Percentiles rank a stretch among this genome's conserved stretches.
These are phyloP conservation scores for Epizoanthus scotinus DNA, from an alignment of 92 coral and sea anemone genomes.

Conservation along the genomic window DNA sequence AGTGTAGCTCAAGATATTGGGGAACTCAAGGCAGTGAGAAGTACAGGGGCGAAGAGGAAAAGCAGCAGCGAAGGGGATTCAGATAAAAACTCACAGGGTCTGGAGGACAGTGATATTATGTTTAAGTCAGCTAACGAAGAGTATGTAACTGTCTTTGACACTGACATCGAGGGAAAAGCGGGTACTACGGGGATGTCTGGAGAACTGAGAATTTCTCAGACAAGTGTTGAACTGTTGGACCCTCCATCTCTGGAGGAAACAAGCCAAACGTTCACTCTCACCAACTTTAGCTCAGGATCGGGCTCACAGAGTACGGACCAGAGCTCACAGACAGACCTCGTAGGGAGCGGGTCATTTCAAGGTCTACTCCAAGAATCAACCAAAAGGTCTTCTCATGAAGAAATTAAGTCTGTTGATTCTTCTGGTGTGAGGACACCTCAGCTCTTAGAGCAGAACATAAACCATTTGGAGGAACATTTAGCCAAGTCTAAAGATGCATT, in stretches of 20 bases:
- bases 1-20: conserved; percentile 40
- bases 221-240: conserved; percentile 25
- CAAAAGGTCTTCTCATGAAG: conserved; percentile 19
- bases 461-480: conserved; percentile 72
- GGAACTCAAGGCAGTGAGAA: conserved; percentile 38
- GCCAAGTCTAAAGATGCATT: conserved; percentile 37
- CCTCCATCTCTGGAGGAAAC: conserved; percentile 63
- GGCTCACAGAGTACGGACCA: conserved; percentile 63
- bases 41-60: conserved; percentile 44
- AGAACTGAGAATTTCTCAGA: conserved; percentile 37
- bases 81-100: conserved; percentile 58
- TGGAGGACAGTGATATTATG: conserved; percentile 79
- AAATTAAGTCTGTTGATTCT: not conserved
- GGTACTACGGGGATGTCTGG: not conserved
- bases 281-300: conserved; percentile 73
- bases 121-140: conserved; percentile 88
- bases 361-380: conserved; percentile 10
- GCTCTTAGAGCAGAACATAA: conserved; percentile 56
- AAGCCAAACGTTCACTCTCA: conserved; percentile 75
- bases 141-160: conserved; percentile 78
- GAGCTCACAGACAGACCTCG: conserved; percentile 49
- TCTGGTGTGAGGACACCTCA: conserved; percentile 4
- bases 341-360: conserved; percentile 9
- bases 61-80: conserved; percentile 76
- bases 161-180: conserved; percentile 42